Evolutionary conservation across 1,140 invertebrate species (phyloP), one percentile per base, ranked within the genome.

Genomic region (Drosophila orena): DNA sequence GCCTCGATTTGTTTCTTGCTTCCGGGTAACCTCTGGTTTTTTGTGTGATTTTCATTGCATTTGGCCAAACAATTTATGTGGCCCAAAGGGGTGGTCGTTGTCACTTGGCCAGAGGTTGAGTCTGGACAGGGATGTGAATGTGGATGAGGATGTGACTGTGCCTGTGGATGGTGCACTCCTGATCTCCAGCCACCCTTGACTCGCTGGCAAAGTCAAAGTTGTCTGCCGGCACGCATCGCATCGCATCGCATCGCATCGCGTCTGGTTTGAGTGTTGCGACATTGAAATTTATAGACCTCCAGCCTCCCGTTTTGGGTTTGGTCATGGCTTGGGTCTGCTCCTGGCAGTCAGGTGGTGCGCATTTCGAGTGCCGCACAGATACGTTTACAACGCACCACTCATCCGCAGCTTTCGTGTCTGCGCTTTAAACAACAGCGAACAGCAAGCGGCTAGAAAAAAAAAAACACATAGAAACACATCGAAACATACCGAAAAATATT

Each of bases 201-300:
- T 40, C 46, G 50, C 20, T 30, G 72, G 20, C 71, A 53, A 54
- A 75, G 72, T 65, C 60, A 65, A 55, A 47, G 47, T 58, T 47
- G 38, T 65, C 59, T 24, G 30, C 62, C 20, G 53, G 54, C 65
- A 52, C 59, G 46, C 46, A 40, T 53, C 27, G 12, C 35, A 37
- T 17, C 17, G 17, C 35, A 37, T 17, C 17, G 17, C 17, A 17
- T 30, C 59, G 49, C 58, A 27, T 52, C 37, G 40, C 37, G n/a
- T 15, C 34, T 27, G 55, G 40, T 75, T 76, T 52, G 77, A 65
- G 70, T 79, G 77, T 27, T 58, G 78, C 74, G 81, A 81, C 81
- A 85, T 78, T 88, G 74, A 81, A 84, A 85, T 85, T 86, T 85
- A 88, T 88, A 76, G 80, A 84, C 52, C 52, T 27, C 43, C 34